Evolutionary conservation across 2,888 invertebrate species (phyloP), one percentile per base, ranked within the genome.

Genomic region (Cheiracanthium punctorium): DNA sequence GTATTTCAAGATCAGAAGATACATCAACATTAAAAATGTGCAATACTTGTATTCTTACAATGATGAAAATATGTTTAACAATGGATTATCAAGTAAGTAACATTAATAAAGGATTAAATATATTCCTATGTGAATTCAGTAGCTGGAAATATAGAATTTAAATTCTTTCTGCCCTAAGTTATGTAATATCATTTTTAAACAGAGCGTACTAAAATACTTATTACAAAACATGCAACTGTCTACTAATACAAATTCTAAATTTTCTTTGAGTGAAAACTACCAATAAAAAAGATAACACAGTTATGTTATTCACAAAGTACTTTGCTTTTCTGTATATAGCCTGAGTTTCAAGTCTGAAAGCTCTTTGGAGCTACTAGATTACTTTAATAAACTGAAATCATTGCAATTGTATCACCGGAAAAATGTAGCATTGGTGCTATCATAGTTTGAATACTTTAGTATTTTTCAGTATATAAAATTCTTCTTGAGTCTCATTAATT

Each of bases 341-440:
- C 84, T 85, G 84, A 85, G 84, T 79, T 65, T 65, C 73, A 79
- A 85, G 84, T 85, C 32, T 58, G 58, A 77, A 82, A 82, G 82
- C 82, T 82, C 82, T 82, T 82, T 82, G 82, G 82, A 82, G 82
- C 82, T 82, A 72, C 48, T 77, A 71, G 72, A 77, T 77, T 82
- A 77, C 71, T 77, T 77, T 72, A 77, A 43, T 82, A 71, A 85
- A 74, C 74, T 79, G 58, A 79, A 79, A 58, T 85, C 79, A 73
- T 85, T 85, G 79, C 84, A 74, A 85, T 67, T 85, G 77, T 85
- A 85, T 85, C 84, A 85, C 84, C 84, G 84, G 79, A 85, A 85
- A 85, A 69, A 73, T 37, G 79, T 41, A 72, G 73, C 73, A 74
- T 79, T 67, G 33, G 24, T 48, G 73, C 75, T 64, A 79, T 67